These are phyloP conservation scores for Rhyzopertha dominica DNA, from an alignment of 1,140 invertebrate genomes.

Conservation along the genomic window DNA sequence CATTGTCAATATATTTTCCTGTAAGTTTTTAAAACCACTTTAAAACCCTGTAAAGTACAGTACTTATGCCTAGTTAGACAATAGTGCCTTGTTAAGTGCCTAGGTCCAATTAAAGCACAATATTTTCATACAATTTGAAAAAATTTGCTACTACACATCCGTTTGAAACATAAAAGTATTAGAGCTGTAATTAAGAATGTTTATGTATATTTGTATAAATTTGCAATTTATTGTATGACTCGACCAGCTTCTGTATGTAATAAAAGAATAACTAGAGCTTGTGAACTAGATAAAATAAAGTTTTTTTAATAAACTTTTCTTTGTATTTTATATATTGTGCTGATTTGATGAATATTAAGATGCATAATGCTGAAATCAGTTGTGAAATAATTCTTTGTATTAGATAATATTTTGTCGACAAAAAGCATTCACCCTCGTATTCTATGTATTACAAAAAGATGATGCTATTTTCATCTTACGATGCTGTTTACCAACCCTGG, in stretches of 20 bases:
- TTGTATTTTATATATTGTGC: no score
- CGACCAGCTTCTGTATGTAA: constrained; percentile 21
- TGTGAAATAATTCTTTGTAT: no score
- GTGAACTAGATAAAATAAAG: constrained; percentile 15
- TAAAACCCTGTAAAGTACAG: constrained; percentile 15
- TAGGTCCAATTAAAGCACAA: constrained; percentile 13
- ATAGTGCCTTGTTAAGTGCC: constrained; percentile 20
- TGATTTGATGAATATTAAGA: no score
- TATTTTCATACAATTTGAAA: constrained; percentile 12
- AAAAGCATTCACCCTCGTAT: no score
- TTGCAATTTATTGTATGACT: constrained; percentile 15
- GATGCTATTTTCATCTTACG: no score
- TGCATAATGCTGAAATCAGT: no score
- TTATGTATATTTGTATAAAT: constrained; percentile 25
- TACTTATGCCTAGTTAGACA: constrained; percentile 15
- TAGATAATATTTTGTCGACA: no score
- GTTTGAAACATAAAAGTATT: constrained; percentile 15
- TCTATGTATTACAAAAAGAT: no score
- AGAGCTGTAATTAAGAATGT: constrained; percentile 11
- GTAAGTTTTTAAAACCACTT: no score
- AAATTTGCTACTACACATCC: constrained; percentile 15
- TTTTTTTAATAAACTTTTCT: constrained; percentile 11
- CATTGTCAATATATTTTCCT: no score
- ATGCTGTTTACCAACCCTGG: no score
- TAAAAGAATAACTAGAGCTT: constrained; percentile 21